Evolutionary conservation across 2,797 vertebrate species (phyloP).

Genomic region (Thunnus albacares): DNA sequence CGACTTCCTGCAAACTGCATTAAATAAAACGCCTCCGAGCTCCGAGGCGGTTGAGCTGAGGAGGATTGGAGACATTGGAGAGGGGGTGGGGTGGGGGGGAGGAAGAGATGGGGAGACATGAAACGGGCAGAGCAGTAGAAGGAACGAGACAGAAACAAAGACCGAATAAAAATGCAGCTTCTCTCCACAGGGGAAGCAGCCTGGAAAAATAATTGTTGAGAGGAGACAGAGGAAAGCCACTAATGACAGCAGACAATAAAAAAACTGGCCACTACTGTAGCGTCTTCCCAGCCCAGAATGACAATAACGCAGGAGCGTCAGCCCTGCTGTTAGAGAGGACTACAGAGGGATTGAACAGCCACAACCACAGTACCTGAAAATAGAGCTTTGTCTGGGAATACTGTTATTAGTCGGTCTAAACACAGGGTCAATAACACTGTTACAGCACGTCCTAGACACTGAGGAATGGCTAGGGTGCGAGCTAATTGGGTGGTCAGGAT

Average conservation of each 20-base stretch:
- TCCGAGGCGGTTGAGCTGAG: constrained; percentile 27
- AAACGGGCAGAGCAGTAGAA: constrained; percentile 49
- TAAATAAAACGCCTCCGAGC: constrained; percentile 57
- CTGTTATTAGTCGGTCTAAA: constrained; percentile 80
- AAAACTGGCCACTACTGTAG: constrained; percentile 63
- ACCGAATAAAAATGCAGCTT: constrained; percentile 52
- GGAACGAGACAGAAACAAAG: constrained; percentile 67
- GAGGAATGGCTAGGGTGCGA: neutral
- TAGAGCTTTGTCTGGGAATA: constrained; percentile 75
- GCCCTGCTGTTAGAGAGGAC: constrained; percentile 44
- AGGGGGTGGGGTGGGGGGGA: constrained; percentile 15
- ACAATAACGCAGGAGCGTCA: constrained; percentile 65
- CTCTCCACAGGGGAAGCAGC: constrained; percentile 65
- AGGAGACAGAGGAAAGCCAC: constrained; percentile 83
- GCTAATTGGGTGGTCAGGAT: constrained; percentile 75
- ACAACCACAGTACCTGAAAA: constrained; percentile 80
- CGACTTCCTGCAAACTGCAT: constrained; percentile 55
- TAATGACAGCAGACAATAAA: constrained; percentile 84
- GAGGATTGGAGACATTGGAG: constrained; percentile 46
- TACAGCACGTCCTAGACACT: constrained; percentile 53
- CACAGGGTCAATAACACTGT: constrained; percentile 60
- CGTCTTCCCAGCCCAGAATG: constrained; percentile 65
- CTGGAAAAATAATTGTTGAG: constrained; percentile 77
- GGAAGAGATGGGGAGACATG: constrained; percentile 47
- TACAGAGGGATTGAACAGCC: constrained; percentile 54